Evolutionary conservation across 2,888 invertebrate genomes (phyloP).

Genomic region (Caradrina clavipalpis): DNA sequence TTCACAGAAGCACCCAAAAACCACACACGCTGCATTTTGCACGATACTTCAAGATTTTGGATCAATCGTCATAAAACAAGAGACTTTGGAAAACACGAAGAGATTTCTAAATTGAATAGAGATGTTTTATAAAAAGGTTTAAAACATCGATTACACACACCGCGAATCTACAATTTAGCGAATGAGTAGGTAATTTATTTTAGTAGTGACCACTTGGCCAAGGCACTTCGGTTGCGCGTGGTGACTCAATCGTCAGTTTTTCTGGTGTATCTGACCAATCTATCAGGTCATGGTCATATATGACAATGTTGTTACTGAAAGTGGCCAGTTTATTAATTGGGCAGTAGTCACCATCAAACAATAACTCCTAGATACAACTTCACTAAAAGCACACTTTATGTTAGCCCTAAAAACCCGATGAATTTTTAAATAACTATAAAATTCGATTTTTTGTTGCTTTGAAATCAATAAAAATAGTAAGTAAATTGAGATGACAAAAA

Average conservation of each 20-base stretch:
- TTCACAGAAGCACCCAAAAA: no score
- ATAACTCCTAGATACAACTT: no score
- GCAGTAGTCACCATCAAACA: no score
- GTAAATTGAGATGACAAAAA: no score
- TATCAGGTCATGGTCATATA: slow-evolving; percentile 49
- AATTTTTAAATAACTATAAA: no score
- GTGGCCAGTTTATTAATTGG: slow-evolving; percentile 19
- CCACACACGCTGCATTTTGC: background rate
- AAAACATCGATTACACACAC: slow-evolving; percentile 3
- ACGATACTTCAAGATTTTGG: background rate
- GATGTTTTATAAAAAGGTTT: slow-evolving; percentile 1
- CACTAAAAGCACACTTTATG: no score
- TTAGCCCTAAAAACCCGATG: no score
- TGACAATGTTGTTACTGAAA: slow-evolving; percentile 11
- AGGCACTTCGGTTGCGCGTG: slow-evolving; percentile 7
- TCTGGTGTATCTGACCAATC: slow-evolving; percentile 39
- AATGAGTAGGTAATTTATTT: slow-evolving; percentile 41
- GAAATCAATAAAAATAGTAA: no score
- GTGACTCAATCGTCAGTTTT: slow-evolving; percentile 46
- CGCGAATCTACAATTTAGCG: slow-evolving; percentile 20
- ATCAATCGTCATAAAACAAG: background rate
- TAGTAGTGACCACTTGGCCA: slow-evolving; percentile 1
- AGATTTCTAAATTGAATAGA: no score
- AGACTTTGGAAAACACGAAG: background rate
- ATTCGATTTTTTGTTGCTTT: no score